Conservation (phyloP, 2,113 vertebrate genomes). For the Eulacestoma nigropectus region DNA sequence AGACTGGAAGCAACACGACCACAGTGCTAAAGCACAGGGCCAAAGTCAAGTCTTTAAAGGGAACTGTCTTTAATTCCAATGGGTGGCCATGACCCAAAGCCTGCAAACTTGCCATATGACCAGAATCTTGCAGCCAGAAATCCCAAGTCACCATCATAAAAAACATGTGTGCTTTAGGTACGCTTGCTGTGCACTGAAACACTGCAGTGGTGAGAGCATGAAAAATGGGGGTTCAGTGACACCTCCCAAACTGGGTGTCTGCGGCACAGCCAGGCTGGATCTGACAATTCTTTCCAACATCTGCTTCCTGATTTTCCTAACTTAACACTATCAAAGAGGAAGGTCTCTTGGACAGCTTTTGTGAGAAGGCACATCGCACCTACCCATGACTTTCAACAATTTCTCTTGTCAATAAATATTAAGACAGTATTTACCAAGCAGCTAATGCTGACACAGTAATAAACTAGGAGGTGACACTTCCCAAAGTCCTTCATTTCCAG, state of each 20-base stretch:
- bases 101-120: background rate
- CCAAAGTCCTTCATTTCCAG: background rate
- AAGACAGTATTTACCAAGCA: background rate
- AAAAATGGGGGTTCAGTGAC: background rate
- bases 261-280: background rate
- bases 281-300: background rate
- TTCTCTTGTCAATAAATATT: background rate
- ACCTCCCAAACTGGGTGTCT: background rate
- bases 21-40: background rate
- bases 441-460: constrained; percentile 9
- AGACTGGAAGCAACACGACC: background rate
- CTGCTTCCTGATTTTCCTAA: background rate
- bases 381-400: background rate
- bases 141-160: background rate
- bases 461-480: background rate
- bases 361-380: background rate
- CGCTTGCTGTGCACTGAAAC: background rate
- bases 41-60: background rate
- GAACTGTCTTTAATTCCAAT: background rate
- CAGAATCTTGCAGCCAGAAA: background rate
- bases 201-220: background rate
- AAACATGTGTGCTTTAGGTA: fast-evolving
- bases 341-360: background rate
- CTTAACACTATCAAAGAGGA: background rate
- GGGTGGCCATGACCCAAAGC: background rate